phyloP scores from a whole-genome alignment of 2,888 invertebrate species.

The Drosophila mimetica region DNA sequence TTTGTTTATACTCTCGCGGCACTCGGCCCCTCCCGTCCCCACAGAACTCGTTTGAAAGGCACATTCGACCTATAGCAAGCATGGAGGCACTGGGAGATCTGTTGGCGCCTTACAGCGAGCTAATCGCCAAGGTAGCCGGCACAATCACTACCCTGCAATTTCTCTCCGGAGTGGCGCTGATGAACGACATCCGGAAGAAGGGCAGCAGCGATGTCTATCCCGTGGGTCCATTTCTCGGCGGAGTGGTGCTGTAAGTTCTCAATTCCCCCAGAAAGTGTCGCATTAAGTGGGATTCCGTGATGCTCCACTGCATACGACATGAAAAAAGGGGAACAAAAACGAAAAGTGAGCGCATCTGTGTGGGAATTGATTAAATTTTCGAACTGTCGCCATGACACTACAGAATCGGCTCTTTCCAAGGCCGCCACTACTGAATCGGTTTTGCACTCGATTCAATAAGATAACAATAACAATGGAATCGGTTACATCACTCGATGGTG shows the following conservation, averaged over 20 bases:
- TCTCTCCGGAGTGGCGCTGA: slow-evolving; percentile 91
- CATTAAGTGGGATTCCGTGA: slow-evolving; percentile 1
- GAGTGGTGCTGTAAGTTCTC: slow-evolving; percentile 89
- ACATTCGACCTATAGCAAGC: slow-evolving; percentile 9
- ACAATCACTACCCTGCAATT: slow-evolving; percentile 92
- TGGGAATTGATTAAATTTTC: slow-evolving; percentile 67
- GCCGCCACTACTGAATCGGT: slow-evolving; percentile 18
- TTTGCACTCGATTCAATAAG: slow-evolving; percentile 25
- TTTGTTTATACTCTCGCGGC: slow-evolving; percentile 53
- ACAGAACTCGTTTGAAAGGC: slow-evolving; percentile 52
- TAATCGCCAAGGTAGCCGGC: slow-evolving; percentile 87
- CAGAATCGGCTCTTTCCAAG: slow-evolving; percentile 40
- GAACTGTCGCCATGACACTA: slow-evolving; percentile 66
- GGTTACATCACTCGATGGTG: slow-evolving; percentile 21
- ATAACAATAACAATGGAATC: slow-evolving; percentile 16
- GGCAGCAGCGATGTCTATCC: slow-evolving; percentile 88
- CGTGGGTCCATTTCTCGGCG: slow-evolving; percentile 90
- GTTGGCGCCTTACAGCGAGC: slow-evolving; percentile 78
- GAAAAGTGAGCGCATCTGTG: slow-evolving; percentile 18
- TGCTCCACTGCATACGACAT: slow-evolving; percentile 36
- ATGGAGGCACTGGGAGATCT: slow-evolving; percentile 81
- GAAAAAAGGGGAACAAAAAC: neutral
- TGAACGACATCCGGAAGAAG: slow-evolving; percentile 90
- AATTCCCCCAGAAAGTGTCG: neutral
- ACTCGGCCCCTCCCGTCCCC: neutral